Evolutionary conservation across 2,888 invertebrate species (phyloP).

Genomic region (Belgica antarctica): DNA sequence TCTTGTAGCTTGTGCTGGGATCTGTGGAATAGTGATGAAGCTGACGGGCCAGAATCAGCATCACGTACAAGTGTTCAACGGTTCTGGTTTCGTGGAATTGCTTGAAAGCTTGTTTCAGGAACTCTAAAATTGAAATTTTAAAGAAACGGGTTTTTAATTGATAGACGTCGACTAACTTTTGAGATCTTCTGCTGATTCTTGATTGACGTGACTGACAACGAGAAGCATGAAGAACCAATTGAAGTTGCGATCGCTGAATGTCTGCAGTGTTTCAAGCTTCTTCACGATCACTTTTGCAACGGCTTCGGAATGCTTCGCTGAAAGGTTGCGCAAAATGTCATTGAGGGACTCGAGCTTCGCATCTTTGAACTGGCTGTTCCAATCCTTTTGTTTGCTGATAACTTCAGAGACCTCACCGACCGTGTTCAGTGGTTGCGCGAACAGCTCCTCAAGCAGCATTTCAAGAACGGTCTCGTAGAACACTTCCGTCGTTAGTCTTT

Average conservation of each 20-base stretch:
- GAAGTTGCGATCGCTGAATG: not conserved
- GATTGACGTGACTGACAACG: not conserved
- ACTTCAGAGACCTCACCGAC: not conserved
- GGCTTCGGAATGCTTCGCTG: not conserved
- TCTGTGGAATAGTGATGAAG: not conserved
- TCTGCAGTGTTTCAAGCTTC: not conserved
- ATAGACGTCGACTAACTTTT: not conserved
- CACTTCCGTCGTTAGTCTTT: not conserved
- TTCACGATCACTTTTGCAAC: not conserved
- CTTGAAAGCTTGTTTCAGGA: too few relatives aligned
- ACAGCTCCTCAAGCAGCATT: not conserved
- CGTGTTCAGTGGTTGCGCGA: not conserved
- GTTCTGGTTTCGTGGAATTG: not conserved
- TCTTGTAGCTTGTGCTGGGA: not conserved
- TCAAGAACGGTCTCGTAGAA: not conserved
- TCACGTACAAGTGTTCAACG: not conserved
- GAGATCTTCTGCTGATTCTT: not conserved
- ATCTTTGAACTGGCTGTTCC: not conserved
- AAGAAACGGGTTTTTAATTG: not conserved
- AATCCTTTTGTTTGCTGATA: not conserved
- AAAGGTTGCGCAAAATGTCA: not conserved
- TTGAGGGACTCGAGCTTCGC: not conserved
- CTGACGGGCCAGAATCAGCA: slow-evolving; percentile 4
- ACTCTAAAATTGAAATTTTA: not conserved
- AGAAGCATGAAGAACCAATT: not conserved